Conservation (phyloP, 2,113 vertebrate genomes). For the Symphodus melops region DNA sequence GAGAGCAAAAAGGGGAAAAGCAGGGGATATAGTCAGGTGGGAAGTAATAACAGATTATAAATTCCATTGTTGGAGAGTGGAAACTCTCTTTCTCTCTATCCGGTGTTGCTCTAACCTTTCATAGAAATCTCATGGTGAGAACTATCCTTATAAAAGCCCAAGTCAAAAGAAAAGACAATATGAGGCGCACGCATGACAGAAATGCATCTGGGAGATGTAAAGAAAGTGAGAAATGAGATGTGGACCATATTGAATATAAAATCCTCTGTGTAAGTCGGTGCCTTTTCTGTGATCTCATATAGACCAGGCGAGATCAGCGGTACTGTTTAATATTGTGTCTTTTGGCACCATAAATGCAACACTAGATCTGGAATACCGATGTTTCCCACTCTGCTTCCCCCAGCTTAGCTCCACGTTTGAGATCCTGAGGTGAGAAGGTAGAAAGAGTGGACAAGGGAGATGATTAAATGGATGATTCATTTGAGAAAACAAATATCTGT, state of each 20-base stretch:
- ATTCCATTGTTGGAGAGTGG: slow-evolving; percentile 65
- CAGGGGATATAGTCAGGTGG: slow-evolving; percentile 59
- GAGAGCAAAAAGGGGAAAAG: slow-evolving; percentile 17
- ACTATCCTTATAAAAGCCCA: slow-evolving; percentile 62
- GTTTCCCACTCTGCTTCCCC: slow-evolving; percentile 19
- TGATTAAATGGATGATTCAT: slow-evolving; percentile 61
- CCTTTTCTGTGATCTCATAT: slow-evolving; percentile 60
- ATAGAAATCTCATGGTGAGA: slow-evolving; percentile 65
- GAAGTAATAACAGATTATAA: slow-evolving; percentile 62
- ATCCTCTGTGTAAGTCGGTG: slow-evolving; percentile 35
- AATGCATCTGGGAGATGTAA: slow-evolving; percentile 64
- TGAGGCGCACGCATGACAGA: slow-evolving; percentile 54
- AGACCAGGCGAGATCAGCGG: slow-evolving; percentile 30
- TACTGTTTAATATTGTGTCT: slow-evolving; percentile 60
- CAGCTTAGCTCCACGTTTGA: slow-evolving; percentile 27
- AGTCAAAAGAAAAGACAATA: slow-evolving; percentile 64
- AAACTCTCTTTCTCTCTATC: slow-evolving; percentile 55
- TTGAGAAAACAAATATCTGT: slow-evolving; percentile 60
- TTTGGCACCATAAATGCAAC: slow-evolving; percentile 41
- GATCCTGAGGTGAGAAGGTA: slow-evolving; percentile 43
- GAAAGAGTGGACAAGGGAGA: slow-evolving; percentile 13
- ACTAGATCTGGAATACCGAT: slow-evolving; percentile 31
- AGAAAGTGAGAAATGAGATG: slow-evolving; percentile 40
- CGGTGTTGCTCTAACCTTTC: slow-evolving; percentile 59
- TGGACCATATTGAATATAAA: slow-evolving; percentile 65